Base-by-base conservation (phyloP, 1,140 invertebrate species). In the Drosophila punjabiensis region DNA sequence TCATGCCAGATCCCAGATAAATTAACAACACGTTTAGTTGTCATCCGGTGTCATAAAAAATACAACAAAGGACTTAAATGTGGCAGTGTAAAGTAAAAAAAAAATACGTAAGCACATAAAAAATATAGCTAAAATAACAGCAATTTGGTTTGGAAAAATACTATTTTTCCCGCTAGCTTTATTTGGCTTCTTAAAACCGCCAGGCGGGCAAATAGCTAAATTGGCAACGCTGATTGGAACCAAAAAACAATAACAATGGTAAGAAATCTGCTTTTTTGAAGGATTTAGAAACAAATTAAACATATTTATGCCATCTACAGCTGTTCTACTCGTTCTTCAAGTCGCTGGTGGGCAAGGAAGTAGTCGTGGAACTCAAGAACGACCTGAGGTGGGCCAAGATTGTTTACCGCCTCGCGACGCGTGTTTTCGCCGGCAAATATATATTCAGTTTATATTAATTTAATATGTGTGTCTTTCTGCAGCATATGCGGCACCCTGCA, bases 291-390 rank as follows among this genome's bases (percentile, higher is more conserved):
- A 28, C 16, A 10, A 63, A 47, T 24, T 6, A 3, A 8, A 39
- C 35, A 7, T 8, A 0, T 8, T n/a, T 16, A 33, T 32, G 3
- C 5, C 4, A 8, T 24, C 35, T 69, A 5, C 59, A 93, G 97
- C 94, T 99, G 53, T 99, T 99, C 94, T 99, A 99, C 93, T 99
- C 99, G 30, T 99, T 99, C 94, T 99, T 99, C 94, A 99, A 99
- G 93, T 99, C 99, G 0, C 94, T 99, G 3, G 98, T 99, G 53
- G 99, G 99, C 2, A 99, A 99, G 93, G 99, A 99, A 93, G 99
- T 99, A 0, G 98, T 99, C 0, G 98, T 99, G 0, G 99, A 99
- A 94, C 94, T 99, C 24, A 99, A 99, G 94, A 99, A 99, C 95
- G 99, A 99, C 94, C 95, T 99, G 9, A 98, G 97, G 98, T 98